Evolutionary conservation across 2,888 invertebrate species (phyloP).

Genomic region (Scrobipalpa costella): DNA sequence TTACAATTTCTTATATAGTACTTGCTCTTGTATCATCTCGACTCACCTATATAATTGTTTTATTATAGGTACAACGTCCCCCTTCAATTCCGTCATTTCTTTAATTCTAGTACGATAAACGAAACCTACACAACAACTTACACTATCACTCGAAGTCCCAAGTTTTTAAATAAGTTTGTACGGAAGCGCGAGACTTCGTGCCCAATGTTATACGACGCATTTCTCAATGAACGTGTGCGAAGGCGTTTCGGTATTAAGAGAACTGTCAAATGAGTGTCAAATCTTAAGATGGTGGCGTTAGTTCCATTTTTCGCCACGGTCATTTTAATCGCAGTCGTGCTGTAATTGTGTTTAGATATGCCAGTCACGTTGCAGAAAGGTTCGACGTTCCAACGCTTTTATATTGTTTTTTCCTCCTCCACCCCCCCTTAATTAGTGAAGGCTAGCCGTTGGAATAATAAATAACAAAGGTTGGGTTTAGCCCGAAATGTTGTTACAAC

Average conservation of each 20-base stretch:
- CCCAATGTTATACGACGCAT: neutral
- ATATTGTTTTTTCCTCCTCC: conserved; percentile 56
- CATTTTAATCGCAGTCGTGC: neutral
- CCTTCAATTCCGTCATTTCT: neutral
- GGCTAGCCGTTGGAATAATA: conserved; percentile 47
- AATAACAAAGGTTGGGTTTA: conserved; percentile 39
- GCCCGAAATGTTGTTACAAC: conserved; percentile 14
- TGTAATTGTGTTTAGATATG: conserved; percentile 42
- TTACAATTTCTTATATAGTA: too few relatives aligned
- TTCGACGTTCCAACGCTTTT: conserved; percentile 48
- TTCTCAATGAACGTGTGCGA: neutral
- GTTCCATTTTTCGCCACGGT: neutral
- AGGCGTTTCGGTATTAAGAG: neutral
- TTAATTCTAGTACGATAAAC: neutral
- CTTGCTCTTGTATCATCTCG: too few relatives aligned
- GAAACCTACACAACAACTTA: conserved; percentile 5
- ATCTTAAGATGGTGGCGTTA: neutral
- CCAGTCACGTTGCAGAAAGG: conserved; percentile 51
- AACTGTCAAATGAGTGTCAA: neutral
- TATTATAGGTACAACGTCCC: too few relatives aligned
- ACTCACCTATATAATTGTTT: too few relatives aligned
- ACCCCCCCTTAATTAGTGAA: conserved; percentile 58
- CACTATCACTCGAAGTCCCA: neutral
- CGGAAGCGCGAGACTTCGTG: neutral
- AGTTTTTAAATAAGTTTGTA: neutral